phyloP scores from a whole-genome alignment of 2,797 vertebrate species.

The Clarias platycephalus region DNA sequence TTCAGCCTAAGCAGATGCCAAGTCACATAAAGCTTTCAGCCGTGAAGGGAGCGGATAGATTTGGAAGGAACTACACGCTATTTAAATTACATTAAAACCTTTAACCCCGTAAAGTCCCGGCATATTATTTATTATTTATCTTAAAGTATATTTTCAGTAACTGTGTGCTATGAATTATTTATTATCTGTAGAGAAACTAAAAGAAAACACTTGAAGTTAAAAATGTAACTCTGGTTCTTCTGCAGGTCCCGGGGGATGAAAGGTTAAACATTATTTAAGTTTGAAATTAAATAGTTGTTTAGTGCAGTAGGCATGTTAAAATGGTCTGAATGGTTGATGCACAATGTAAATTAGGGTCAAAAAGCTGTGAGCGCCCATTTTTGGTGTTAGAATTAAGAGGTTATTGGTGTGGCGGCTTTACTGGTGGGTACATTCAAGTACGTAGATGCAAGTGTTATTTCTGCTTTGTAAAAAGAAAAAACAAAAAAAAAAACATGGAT shows the following conservation, averaged over 20 bases:
- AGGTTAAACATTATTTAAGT: background rate
- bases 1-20: constrained; percentile 12
- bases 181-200: background rate
- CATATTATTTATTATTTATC: background rate
- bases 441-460: background rate
- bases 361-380: background rate
- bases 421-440: background rate
- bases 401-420: background rate
- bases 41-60: background rate
- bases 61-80: background rate
- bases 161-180: background rate
- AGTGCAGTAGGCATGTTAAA: background rate
- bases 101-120: background rate
- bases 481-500: no score
- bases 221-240: background rate
- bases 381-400: background rate
- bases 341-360: background rate
- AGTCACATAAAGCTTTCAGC: background rate
- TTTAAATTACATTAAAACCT: constrained; percentile 2
- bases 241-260: background rate
- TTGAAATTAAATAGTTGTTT: background rate
- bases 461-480: background rate
- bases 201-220: background rate
- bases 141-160: background rate
- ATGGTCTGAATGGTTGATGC: background rate